Evolutionary conservation across 2,888 invertebrate species (phyloP).

Genomic region (Cerastoderma edule): DNA sequence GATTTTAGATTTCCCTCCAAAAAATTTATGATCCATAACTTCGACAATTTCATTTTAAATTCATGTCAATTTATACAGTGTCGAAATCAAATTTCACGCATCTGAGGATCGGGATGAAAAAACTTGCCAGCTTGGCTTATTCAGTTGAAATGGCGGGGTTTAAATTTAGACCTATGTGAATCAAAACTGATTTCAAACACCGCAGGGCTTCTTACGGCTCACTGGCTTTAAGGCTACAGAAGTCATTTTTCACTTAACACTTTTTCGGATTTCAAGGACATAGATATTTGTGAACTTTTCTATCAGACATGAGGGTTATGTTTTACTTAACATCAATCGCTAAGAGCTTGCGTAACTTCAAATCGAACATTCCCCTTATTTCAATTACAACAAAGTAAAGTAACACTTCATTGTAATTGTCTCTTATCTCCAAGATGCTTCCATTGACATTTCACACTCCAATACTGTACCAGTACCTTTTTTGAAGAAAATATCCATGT

Average conservation of each 20-base stretch:
- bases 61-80: slow-evolving; percentile 23
- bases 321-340: too few relatives aligned
- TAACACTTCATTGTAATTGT: too few relatives aligned
- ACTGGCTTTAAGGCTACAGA: background rate
- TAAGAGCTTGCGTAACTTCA: too few relatives aligned
- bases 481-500: too few relatives aligned
- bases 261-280: background rate
- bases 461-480: too few relatives aligned
- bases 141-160: background rate
- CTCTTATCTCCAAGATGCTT: too few relatives aligned
- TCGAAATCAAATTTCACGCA: slow-evolving; percentile 32
- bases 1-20: slow-evolving; percentile 28
- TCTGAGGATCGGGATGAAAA: slow-evolving; percentile 11
- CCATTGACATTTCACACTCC: too few relatives aligned
- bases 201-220: slow-evolving; percentile 8
- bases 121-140: slow-evolving; percentile 17
- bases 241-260: slow-evolving; percentile 5
- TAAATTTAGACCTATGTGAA: slow-evolving; percentile 10
- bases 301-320: too few relatives aligned
- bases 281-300: too few relatives aligned
- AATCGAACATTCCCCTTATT: too few relatives aligned
- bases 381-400: too few relatives aligned
- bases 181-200: slow-evolving; percentile 19
- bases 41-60: slow-evolving; percentile 27
- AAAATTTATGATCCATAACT: slow-evolving; percentile 30